Percentiles rank a stretch among this genome's conserved stretches.
These are phyloP conservation scores for Chloroclystis v-ata DNA, from an alignment of 2,888 invertebrate genomes.

Conservation along the genomic window DNA sequence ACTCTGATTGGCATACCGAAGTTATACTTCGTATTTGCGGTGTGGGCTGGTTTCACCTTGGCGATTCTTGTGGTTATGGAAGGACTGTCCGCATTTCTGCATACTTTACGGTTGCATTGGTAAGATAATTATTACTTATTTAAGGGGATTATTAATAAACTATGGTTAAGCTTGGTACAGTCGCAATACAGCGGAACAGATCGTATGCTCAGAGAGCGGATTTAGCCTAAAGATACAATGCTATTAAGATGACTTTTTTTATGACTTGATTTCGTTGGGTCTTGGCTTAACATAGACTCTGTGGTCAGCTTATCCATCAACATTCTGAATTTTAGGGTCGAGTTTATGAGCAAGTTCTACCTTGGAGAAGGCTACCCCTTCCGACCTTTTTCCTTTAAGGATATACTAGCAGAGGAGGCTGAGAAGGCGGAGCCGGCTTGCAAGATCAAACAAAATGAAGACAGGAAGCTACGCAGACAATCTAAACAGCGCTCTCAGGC, in stretches of 20 bases:
- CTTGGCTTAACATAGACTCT: too few relatives aligned
- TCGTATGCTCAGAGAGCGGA: too few relatives aligned
- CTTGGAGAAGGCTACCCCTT: slow-evolving; percentile 82
- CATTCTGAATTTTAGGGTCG: slow-evolving; percentile 92
- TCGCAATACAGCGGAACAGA: too few relatives aligned
- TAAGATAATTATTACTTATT: slow-evolving; percentile 44
- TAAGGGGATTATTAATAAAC: too few relatives aligned
- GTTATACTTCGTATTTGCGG: slow-evolving; percentile 81
- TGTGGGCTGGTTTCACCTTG: slow-evolving; percentile 87
- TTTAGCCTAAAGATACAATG: too few relatives aligned
- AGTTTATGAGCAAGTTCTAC: slow-evolving; percentile 97
- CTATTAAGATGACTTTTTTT: too few relatives aligned
- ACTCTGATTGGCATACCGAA: slow-evolving; percentile 56
- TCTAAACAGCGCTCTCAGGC: too few relatives aligned
- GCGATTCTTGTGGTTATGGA: slow-evolving; percentile 92
- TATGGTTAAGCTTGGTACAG: too few relatives aligned
- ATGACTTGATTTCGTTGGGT: too few relatives aligned
- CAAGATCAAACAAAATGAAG: slow-evolving; percentile 17
- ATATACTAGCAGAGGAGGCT: slow-evolving; percentile 38
- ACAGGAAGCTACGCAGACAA: too few relatives aligned
- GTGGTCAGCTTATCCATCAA: too few relatives aligned
- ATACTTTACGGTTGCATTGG: slow-evolving; percentile 93
- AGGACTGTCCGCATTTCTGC: slow-evolving; percentile 92
- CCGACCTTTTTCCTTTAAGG: slow-evolving; percentile 82
- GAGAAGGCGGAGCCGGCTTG: slow-evolving; percentile 40